Evolutionary conservation across 2,797 vertebrate genomes (phyloP), one percentile per base, ranked within the genome.

Genomic region (Thripadectes ignobilis): DNA sequence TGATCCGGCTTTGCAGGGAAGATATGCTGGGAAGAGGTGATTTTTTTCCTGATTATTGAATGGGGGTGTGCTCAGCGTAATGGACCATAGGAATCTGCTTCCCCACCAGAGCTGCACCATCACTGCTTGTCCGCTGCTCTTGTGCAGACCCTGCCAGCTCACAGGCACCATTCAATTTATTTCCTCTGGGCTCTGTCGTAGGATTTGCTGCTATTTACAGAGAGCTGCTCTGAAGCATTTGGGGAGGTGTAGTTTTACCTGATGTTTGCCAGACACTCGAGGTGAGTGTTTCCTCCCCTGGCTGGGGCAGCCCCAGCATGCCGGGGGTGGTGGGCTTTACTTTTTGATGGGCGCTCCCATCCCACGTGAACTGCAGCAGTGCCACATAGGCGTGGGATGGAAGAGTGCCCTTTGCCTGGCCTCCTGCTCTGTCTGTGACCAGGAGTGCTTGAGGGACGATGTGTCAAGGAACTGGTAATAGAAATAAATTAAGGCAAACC

Each of bases 381-480:
- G 17, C 20, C 86, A 83, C 24, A 10, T 5, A 5, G 0, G 2
- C 0, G 0, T 66, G 79, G 68, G 68, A 68, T 1, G 5, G 45
- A 66, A 59, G 9, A 1, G 1, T 57, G 52, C 10, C 79, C 63
- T 89, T 71, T 92, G 67, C 34, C 51, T 51, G 55, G 71, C 30
- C 71, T 84, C 52, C 45, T 1, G 6, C 61, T 65, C 72, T 7
- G 0, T 22, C 79, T 80, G 69, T 1, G 18, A 63, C 69, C 2
- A 1, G 69, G 46, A 75, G 29, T 10, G 21, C 49, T 89, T 0
- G 0, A 85, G 85, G 86, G 93, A 95, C 3, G 1, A 41, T 3
- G 1, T 83, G 94, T 97, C 96, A 97, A 93, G 92, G 82, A 97
- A 88, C 90, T 75, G 43, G 34, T 82, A 92, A 92, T 54, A 93